Percentiles rank a stretch among this genome's conserved stretches.
phyloP scores from a whole-genome alignment of 2,113 vertebrate genomes.

The Otus sunia region DNA sequence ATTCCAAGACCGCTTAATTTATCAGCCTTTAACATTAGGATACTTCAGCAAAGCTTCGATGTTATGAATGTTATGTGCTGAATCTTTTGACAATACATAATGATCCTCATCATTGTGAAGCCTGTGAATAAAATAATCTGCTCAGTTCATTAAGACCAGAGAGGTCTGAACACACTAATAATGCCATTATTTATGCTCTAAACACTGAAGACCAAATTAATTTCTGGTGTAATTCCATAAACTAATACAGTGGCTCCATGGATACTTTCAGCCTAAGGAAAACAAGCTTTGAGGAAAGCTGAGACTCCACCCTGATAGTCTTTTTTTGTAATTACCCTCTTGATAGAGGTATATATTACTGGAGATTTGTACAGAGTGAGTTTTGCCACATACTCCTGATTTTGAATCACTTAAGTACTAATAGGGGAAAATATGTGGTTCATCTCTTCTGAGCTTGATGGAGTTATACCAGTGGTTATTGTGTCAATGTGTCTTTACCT shows the following conservation, averaged over 20 bases:
- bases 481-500: background rate
- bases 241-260: background rate
- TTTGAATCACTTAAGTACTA: background rate
- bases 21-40: slow-evolving; percentile 27
- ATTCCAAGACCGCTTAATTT: slow-evolving; percentile 39
- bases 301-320: background rate
- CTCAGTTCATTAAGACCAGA: slow-evolving; percentile 42
- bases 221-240: background rate
- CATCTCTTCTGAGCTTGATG: background rate
- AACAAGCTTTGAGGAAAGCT: background rate
- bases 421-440: background rate
- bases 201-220: background rate
- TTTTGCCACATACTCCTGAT: background rate
- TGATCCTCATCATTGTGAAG: slow-evolving; percentile 45
- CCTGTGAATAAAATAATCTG: slow-evolving; percentile 31
- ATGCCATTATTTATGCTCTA: slow-evolving; percentile 5
- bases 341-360: background rate
- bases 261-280: background rate
- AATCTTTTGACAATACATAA: slow-evolving; percentile 54
- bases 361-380: background rate
- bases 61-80: slow-evolving; percentile 35
- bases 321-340: background rate
- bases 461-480: background rate
- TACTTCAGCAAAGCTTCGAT: background rate
- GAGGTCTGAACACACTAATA: slow-evolving; percentile 11